Percentiles rank a stretch among this genome's conserved stretches.
Conservation (phyloP, 2,888 invertebrate genomes). For the Dugesia japonica region DNA sequence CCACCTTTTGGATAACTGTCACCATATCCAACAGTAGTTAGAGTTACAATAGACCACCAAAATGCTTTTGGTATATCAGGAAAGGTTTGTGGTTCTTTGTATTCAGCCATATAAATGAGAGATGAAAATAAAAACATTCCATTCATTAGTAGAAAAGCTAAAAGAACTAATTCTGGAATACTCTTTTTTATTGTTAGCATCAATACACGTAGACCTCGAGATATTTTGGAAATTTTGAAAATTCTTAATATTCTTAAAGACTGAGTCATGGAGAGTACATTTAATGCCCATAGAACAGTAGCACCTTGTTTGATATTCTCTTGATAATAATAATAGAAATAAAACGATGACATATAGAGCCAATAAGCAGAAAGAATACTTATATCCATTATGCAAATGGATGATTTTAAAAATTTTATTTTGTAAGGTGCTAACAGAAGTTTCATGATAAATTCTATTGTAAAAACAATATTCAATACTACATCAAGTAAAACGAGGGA, state of each 20-base stretch:
- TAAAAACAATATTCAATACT: constrained; percentile 41
- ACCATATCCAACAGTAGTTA: constrained; percentile 35
- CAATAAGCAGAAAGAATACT: constrained; percentile 33
- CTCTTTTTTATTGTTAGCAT: constrained; percentile 44
- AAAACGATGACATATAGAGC: constrained; percentile 34
- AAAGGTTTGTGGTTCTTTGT: constrained; percentile 37
- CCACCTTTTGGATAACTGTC: constrained; percentile 34
- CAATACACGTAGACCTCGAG: constrained; percentile 44
- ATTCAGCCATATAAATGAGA: constrained; percentile 43
- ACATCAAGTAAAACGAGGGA: constrained; percentile 40
- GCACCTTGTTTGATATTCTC: not conserved
- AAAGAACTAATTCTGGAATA: constrained; percentile 43
- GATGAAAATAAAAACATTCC: constrained; percentile 46
- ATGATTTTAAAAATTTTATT: constrained; percentile 33
- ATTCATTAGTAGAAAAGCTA: constrained; percentile 43
- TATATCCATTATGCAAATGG: constrained; percentile 33
- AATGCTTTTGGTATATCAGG: constrained; percentile 35
- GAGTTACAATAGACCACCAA: constrained; percentile 35
- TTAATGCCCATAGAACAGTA: constrained; percentile 25
- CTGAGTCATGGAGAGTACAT: constrained; percentile 34
- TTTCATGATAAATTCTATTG: constrained; percentile 40
- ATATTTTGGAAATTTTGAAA: constrained; percentile 36
- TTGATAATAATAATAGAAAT: constrained; percentile 31
- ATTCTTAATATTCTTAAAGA: constrained; percentile 33
- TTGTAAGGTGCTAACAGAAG: constrained; percentile 33